Percentiles rank a stretch among this genome's conserved stretches.
These are phyloP conservation scores for Lagenorhynchus albirostris DNA, from an alignment of 2,113 vertebrate species.

Conservation along the genomic window DNA sequence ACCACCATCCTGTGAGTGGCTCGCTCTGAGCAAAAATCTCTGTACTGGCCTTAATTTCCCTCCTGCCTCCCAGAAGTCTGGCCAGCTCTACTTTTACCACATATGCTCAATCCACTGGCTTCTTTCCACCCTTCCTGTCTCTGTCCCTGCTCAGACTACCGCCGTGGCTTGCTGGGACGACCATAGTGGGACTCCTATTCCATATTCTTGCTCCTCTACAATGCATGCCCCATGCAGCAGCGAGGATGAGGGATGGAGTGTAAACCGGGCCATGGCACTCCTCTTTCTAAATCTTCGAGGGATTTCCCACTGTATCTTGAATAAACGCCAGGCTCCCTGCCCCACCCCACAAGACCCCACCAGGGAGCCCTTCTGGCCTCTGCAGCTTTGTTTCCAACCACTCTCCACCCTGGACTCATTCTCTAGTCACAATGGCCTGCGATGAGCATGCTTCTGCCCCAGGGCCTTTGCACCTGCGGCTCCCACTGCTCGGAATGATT, in stretches of 20 bases:
- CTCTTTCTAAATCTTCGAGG: not conserved
- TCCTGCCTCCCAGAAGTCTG: not conserved
- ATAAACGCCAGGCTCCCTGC: not conserved
- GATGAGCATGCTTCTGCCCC: not conserved
- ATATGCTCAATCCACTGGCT: not conserved
- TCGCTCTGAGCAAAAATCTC: not conserved
- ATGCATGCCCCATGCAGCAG: accelerated
- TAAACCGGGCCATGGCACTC: not conserved
- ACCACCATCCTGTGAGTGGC: not conserved
- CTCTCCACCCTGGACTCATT: too few species aligned
- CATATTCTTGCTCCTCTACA: accelerated
- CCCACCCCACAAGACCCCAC: not conserved
- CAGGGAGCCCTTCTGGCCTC: not conserved
- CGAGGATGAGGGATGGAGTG: accelerated
- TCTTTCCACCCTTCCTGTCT: not conserved
- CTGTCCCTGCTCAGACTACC: not conserved
- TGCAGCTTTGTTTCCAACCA: not conserved
- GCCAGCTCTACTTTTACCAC: not conserved
- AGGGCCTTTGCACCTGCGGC: not conserved
- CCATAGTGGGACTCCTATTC: accelerated
- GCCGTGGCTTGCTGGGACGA: accelerated
- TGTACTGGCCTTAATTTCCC: not conserved
- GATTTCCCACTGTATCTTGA: not conserved
- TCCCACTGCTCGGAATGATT: not conserved
- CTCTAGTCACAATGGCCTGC: not conserved